Evolutionary conservation across 35 echinoderm and acorn worm species (phyloP).

Genomic region (Patiria miniata): DNA sequence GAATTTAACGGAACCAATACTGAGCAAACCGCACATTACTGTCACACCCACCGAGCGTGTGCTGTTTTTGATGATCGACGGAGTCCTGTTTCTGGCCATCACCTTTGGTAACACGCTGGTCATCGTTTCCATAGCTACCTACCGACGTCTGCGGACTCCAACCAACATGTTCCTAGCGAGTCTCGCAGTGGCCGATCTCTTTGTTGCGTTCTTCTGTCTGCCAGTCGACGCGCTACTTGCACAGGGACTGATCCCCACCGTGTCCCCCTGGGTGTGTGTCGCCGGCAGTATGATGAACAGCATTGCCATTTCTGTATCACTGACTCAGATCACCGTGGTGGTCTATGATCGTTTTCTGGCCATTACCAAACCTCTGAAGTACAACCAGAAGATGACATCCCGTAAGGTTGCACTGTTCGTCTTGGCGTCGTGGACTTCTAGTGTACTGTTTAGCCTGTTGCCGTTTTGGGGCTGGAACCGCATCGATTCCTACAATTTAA

Average conservation of each 20-base stretch:
- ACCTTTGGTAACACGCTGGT: conserved; percentile 48
- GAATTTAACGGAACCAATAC: too few species aligned
- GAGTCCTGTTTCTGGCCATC: conserved; percentile 26
- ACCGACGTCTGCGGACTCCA: conserved; percentile 19
- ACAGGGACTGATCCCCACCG: conserved; percentile 5
- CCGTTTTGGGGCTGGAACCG: conserved; percentile 44
- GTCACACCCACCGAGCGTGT: conserved; percentile 9
- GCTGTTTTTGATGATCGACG: conserved; percentile 21
- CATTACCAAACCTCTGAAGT: conserved; percentile 42
- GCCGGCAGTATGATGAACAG: conserved; percentile 6
- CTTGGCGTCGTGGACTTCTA: conserved; percentile 7
- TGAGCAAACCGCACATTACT: too few species aligned
- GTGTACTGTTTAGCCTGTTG: conserved; percentile 15
- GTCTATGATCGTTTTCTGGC: conserved; percentile 54
- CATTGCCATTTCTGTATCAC: conserved; percentile 16
- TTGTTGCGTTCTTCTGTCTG: conserved; percentile 33
- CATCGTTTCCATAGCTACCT: not conserved
- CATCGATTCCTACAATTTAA: not conserved
- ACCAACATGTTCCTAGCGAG: conserved; percentile 42
- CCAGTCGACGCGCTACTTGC: conserved; percentile 32
- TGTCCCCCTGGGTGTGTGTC: conserved; percentile 19
- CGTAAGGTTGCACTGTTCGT: conserved; percentile 22
- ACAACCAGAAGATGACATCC: conserved; percentile 32
- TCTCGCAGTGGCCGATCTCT: conserved; percentile 46
- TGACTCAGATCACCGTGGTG: conserved; percentile 33